phyloP scores from a whole-genome alignment of 2,888 invertebrate species.

The Eupithecia inturbata region DNA sequence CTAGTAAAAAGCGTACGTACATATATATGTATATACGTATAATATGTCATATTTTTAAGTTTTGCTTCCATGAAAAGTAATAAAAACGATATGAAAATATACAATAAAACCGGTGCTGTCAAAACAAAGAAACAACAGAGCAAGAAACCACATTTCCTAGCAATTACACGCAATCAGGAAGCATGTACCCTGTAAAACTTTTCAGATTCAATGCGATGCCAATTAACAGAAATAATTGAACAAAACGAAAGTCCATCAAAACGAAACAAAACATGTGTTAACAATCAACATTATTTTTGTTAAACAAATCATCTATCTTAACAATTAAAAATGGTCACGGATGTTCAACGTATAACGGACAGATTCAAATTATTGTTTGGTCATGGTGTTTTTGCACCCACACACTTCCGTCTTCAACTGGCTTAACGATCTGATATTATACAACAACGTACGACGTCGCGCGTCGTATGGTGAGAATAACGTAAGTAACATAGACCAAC shows the following conservation, averaged over 20 bases:
- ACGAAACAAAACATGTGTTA: conserved; percentile 72
- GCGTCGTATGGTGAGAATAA: conserved; percentile 10
- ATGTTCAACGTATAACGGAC: conserved; percentile 62
- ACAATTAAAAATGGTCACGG: conserved; percentile 78
- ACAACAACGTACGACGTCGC: conserved; percentile 63
- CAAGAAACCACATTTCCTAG: conserved; percentile 10
- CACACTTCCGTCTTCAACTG: conserved; percentile 80
- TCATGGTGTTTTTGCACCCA: conserved; percentile 83
- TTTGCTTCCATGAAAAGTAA: neutral
- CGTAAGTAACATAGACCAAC: neutral
- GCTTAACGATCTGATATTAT: conserved; percentile 80
- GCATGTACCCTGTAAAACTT: conserved; percentile 21
- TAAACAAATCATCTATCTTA: conserved; percentile 74
- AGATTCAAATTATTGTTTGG: conserved; percentile 82
- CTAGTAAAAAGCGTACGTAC: neutral
- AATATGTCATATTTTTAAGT: neutral
- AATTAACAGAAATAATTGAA: conserved; percentile 36
- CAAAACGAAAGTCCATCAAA: conserved; percentile 66
- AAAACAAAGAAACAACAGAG: conserved; percentile 10
- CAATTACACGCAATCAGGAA: conserved; percentile 18
- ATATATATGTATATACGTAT: no score
- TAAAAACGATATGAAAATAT: neutral
- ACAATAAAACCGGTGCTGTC: neutral
- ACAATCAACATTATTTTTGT: conserved; percentile 74
- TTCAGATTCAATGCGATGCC: conserved; percentile 30